Base-by-base conservation (phyloP, 2,797 vertebrate species). In the Dendrocincla tyrannina region DNA sequence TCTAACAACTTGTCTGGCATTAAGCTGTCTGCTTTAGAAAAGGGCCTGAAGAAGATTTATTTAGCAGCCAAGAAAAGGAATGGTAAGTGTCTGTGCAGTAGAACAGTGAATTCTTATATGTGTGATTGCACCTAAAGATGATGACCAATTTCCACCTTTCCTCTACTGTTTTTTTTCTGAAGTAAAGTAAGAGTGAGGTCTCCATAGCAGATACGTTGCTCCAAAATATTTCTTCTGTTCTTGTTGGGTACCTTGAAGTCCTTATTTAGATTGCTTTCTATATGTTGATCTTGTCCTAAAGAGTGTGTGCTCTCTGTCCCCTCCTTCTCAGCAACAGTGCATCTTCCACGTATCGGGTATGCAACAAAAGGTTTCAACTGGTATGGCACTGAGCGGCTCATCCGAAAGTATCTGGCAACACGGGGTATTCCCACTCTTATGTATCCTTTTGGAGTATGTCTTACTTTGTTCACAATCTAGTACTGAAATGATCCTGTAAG, bases 371-470 rank as follows among this genome's bases (percentile, higher is more conserved):
- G 97, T 64, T 99, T 99, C 97, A 99, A 99, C 98, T 99, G 99
- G 99, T 99, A 99, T 0, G 99, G 99, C 74, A 99, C 99, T 0
- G 99, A 99, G 96, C 97, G 99, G 62, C 99, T 99, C 78, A 98
- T 99, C 97, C 98, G 97, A 91, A 99, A 99, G 82, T 97, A 99
- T 74, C 97, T 99, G 95, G 97, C 98, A 27, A 84, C 98, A 60
- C 98, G 96, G 94, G 98, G 98, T 25, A 89, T 99, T 91, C 97
- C 98, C 42, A 99, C 99, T 1, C 98, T 98, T 90, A 98, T 99
- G 99, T 99, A 99, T 99, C 99, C 97, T 98, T 98, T 53, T 66
- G 30, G 64, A 81, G 13, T 8, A 5, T 35, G 23, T 78, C 62
- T 87, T 59, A 3, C 16, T 78, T 28, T 52, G 11, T 41, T 95